Evolutionary conservation across 2,888 invertebrate species (phyloP).

Genomic region (Drosophila hamatofila): DNA sequence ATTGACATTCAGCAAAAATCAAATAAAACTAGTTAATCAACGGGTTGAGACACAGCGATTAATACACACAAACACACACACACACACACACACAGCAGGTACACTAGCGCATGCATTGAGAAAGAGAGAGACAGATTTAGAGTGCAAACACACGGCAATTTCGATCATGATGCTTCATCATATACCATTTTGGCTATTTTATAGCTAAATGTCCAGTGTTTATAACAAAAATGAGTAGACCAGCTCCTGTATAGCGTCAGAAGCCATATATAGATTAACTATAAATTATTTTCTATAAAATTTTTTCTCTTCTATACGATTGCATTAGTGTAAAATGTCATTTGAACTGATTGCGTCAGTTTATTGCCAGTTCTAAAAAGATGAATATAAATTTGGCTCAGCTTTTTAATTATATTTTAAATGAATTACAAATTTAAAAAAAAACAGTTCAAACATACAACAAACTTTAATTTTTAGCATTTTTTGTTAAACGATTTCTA

Average conservation of each 20-base stretch:
- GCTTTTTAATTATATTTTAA: too few species aligned
- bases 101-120: slow-evolving; percentile 28
- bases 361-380: too few species aligned
- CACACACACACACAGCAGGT: slow-evolving; percentile 15
- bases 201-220: not conserved
- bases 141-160: slow-evolving; percentile 19
- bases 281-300: not conserved
- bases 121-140: slow-evolving; percentile 7
- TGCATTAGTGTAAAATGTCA: too few species aligned
- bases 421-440: too few species aligned
- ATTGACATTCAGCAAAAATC: slow-evolving; percentile 77
- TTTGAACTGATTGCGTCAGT: too few species aligned
- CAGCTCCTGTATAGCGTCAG: not conserved
- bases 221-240: not conserved
- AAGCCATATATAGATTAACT: not conserved
- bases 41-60: slow-evolving; percentile 52
- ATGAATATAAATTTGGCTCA: too few species aligned
- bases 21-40: slow-evolving; percentile 74
- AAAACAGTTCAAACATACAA: too few species aligned
- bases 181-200: slow-evolving; percentile 3
- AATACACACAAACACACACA: slow-evolving; percentile 32
- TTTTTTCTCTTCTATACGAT: not conserved
- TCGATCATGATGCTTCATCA: slow-evolving; percentile 43
- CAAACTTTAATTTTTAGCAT: not conserved
- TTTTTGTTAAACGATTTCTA: not conserved